Conservation (phyloP, 2,113 vertebrate species). For the Actenoides hombroni region DNA sequence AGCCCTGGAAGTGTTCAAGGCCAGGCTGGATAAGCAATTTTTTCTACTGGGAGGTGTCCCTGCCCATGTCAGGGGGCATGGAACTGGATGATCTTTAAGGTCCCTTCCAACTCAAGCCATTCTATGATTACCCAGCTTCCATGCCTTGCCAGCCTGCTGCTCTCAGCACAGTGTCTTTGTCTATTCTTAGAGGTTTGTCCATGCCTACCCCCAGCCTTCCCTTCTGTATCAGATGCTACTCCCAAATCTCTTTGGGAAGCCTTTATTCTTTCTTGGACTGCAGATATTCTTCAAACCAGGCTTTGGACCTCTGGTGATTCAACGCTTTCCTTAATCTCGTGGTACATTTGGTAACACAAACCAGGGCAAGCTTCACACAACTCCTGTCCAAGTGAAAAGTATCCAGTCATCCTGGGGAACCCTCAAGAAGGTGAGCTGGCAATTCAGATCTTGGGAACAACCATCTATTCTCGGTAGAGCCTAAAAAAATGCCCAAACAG, state of each 20-base stretch:
- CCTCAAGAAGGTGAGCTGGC: not conserved
- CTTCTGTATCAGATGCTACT: not conserved
- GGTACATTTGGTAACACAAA: not conserved
- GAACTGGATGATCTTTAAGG: no score
- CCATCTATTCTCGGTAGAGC: not conserved
- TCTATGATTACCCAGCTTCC: not conserved
- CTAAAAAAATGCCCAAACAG: not conserved
- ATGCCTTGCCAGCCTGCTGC: not conserved
- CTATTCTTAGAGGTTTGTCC: not conserved
- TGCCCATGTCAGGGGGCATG: no score
- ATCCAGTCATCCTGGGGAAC: not conserved
- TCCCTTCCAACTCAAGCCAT: no score
- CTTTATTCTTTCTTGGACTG: not conserved
- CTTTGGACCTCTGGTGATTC: not conserved
- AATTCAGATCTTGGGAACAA: not conserved
- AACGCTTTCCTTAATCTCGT: not conserved
- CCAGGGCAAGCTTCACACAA: not conserved
- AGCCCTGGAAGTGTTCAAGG: no score
- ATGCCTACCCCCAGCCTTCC: not conserved
- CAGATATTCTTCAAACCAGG: not conserved
- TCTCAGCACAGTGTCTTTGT: not conserved
- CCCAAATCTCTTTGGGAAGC: not conserved
- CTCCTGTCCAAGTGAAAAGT: not conserved
- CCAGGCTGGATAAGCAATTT: no score
- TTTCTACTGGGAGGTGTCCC: no score